Percentiles rank a stretch among this genome's conserved stretches.
Evolutionary conservation across 23 tunicate species (phyloP).

Genomic region (Diplosoma virens): DNA sequence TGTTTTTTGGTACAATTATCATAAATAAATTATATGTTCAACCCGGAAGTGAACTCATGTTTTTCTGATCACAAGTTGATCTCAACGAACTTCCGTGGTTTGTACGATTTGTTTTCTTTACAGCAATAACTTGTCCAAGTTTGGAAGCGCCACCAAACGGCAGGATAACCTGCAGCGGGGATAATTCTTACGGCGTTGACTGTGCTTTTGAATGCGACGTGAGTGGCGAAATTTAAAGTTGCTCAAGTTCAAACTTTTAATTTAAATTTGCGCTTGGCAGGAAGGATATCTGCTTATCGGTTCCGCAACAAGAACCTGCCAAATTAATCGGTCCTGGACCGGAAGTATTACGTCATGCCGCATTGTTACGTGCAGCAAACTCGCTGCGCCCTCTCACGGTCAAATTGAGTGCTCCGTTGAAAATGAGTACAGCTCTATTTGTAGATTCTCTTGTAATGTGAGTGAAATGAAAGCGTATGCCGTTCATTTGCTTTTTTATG

Average conservation of each 20-base stretch:
- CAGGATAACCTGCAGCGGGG: conserved; percentile 42
- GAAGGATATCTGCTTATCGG: conserved; percentile 63
- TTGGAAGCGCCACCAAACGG: conserved; percentile 56
- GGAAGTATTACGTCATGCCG: conserved; percentile 51
- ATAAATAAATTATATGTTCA: too few species aligned
- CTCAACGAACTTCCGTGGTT: too few species aligned
- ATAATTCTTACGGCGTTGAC: conserved; percentile 53
- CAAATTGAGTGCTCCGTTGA: conserved; percentile 42
- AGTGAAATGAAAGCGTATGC: too few species aligned
- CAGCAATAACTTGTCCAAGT: conserved; percentile 47
- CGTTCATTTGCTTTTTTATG: too few species aligned
- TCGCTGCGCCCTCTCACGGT: conserved; percentile 57
- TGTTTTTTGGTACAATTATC: too few species aligned
- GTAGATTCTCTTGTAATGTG: conserved; percentile 68
- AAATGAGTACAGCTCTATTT: conserved; percentile 46
- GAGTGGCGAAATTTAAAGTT: conserved; percentile 53
- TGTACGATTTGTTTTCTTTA: not conserved
- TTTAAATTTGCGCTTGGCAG: conserved; percentile 33
- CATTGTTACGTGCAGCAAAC: conserved; percentile 52
- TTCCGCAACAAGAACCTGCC: conserved; percentile 42
- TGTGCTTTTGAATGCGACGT: conserved; percentile 74
- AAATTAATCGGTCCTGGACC: conserved; percentile 56
- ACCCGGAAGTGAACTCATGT: too few species aligned
- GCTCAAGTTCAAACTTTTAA: too few species aligned
- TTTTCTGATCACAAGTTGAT: too few species aligned